These are phyloP conservation scores for Dipodomys ordii DNA, from an alignment of 2,113 vertebrate genomes.

Conservation along the genomic window DNA sequence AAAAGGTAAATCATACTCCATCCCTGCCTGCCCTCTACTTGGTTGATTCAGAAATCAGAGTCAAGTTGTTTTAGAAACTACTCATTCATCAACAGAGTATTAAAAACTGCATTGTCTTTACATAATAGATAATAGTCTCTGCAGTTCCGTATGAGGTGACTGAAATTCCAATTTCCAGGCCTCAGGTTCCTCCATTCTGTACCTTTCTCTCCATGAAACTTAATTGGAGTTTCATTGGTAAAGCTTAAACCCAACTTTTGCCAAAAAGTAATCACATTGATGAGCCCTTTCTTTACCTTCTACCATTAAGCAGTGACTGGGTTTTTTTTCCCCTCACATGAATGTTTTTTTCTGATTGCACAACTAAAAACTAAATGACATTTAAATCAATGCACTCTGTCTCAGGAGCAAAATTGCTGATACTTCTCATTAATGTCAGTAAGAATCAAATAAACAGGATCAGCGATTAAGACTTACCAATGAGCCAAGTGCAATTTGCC, in stretches of 20 bases:
- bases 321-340: slow-evolving; percentile 48
- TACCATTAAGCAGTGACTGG: slow-evolving; percentile 11
- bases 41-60: slow-evolving; percentile 4
- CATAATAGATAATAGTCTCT: not conserved
- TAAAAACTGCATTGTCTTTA: not conserved
- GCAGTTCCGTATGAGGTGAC: slow-evolving; percentile 27
- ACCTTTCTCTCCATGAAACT: not conserved
- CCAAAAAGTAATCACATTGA: slow-evolving; percentile 37
- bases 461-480: slow-evolving; percentile 52
- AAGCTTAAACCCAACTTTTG: slow-evolving; percentile 48
- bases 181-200: not conserved
- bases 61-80: slow-evolving; percentile 19
- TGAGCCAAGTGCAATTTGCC: slow-evolving; percentile 37
- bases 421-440: slow-evolving; percentile 30
- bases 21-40: too few relatives aligned
- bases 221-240: slow-evolving; percentile 21
- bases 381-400: slow-evolving; percentile 31
- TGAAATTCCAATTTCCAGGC: not conserved
- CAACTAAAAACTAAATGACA: slow-evolving; percentile 15
- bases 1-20: slow-evolving; percentile 36
- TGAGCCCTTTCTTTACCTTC: not conserved
- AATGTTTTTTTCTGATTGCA: slow-evolving; percentile 54
- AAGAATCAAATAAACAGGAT: slow-evolving; percentile 39
- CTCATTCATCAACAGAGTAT: not conserved
- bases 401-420: slow-evolving; percentile 58